Conservation (phyloP, 2,113 vertebrate species). For the Myrmecophaga tridactyla region DNA sequence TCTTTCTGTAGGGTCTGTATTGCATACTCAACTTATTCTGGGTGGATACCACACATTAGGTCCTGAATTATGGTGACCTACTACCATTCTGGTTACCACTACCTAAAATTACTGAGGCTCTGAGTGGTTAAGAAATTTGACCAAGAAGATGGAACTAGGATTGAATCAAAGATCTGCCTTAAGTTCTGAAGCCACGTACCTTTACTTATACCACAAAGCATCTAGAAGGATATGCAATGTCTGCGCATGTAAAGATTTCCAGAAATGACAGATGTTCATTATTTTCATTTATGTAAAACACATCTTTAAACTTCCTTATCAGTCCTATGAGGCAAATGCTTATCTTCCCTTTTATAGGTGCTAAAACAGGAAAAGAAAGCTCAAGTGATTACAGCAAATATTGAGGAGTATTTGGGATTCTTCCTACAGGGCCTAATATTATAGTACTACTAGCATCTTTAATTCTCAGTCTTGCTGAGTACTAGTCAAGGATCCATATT, state of each 20-base stretch:
- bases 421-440: background rate
- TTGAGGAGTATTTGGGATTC: background rate
- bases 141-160: background rate
- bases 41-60: background rate
- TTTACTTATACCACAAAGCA: background rate
- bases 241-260: background rate
- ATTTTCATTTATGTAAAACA: background rate
- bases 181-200: background rate
- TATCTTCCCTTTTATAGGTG: background rate
- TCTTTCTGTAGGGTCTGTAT: background rate
- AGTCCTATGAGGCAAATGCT: background rate
- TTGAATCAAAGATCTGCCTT: background rate
- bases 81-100: background rate
- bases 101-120: background rate
- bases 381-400: background rate
- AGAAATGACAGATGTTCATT: background rate
- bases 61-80: background rate
- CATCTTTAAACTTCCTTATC: background rate
- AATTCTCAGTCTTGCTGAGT: background rate
- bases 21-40: rapidly evolving
- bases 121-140: background rate
- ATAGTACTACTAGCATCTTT: background rate
- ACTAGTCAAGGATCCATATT: background rate
- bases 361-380: background rate
- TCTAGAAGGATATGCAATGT: background rate